Conservation (phyloP, 1,140 invertebrate species). For the Cyphomyrmex costatus region DNA sequence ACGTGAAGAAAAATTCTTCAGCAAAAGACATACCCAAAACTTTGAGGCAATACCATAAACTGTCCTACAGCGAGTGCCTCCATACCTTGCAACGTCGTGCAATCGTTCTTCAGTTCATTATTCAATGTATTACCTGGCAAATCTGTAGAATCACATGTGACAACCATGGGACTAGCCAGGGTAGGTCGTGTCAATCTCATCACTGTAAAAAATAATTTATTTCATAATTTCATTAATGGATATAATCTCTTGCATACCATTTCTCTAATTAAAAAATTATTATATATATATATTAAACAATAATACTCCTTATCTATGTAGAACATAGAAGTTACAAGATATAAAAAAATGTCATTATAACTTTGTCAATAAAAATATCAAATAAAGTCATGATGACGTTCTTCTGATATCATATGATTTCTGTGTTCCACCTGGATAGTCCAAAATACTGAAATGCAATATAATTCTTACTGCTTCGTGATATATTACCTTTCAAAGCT, state of each 20-base stretch:
- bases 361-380: too few species aligned
- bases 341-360: too few species aligned
- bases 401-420: too few species aligned
- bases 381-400: too few species aligned
- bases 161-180: conserved; percentile 92
- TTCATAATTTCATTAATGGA: conserved; percentile 5
- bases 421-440: background rate
- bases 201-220: conserved; percentile 88
- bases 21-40: conserved; percentile 92
- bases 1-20: conserved; percentile 4
- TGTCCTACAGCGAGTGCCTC: conserved; percentile 95
- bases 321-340: too few species aligned
- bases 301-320: background rate
- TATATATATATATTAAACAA: background rate
- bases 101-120: conserved; percentile 92
- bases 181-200: conserved; percentile 97
- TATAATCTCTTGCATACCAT: conserved; percentile 11
- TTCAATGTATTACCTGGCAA: conserved; percentile 93
- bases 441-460: background rate
- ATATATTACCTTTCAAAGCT: conserved; percentile 82
- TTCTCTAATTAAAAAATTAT: background rate
- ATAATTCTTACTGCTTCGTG: conserved; percentile 4
- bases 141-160: conserved; percentile 94
- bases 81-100: conserved; percentile 91
- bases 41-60: conserved; percentile 97